phyloP scores from a whole-genome alignment of 2,888 invertebrate species.

The Pammene aurita region DNA sequence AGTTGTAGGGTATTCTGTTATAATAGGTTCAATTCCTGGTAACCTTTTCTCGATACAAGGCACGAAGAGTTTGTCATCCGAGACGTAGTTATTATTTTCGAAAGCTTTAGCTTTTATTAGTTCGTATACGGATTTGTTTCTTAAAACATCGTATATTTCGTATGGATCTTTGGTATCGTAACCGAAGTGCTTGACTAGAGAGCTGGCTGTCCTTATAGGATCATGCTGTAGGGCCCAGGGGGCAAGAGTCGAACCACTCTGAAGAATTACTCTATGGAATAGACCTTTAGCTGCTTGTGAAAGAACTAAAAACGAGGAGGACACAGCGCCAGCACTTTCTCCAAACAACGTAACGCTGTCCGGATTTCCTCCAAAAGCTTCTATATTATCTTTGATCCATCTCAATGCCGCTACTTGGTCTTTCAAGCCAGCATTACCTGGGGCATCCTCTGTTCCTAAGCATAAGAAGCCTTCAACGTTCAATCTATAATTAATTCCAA shows the following conservation, averaged over 20 bases:
- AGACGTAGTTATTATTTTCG: constrained; percentile 67
- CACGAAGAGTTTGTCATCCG: constrained; percentile 66
- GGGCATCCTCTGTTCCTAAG: constrained; percentile 84
- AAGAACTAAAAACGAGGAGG: constrained; percentile 67
- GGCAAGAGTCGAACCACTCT: constrained; percentile 71
- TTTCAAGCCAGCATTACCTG: constrained; percentile 86
- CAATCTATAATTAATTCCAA: constrained; percentile 84
- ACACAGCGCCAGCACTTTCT: constrained; percentile 76
- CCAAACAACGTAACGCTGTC: constrained; percentile 74
- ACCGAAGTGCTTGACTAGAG: constrained; percentile 67
- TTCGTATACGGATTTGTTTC: constrained; percentile 62
- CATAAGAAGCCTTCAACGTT: constrained; percentile 85
- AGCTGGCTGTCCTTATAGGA: constrained; percentile 65
- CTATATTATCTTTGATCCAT: constrained; percentile 72
- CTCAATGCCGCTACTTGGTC: constrained; percentile 74
- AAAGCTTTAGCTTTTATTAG: constrained; percentile 60
- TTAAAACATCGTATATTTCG: constrained; percentile 65
- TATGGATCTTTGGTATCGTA: constrained; percentile 66
- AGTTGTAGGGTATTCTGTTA: constrained; percentile 65
- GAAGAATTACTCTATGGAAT: constrained; percentile 72
- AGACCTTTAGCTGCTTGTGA: constrained; percentile 68
- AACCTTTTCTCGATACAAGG: constrained; percentile 72
- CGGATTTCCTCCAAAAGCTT: constrained; percentile 71
- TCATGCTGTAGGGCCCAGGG: constrained; percentile 73
- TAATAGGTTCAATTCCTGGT: constrained; percentile 65